phyloP scores from a whole-genome alignment of 2,888 invertebrate species.

The Pammene fasciana region DNA sequence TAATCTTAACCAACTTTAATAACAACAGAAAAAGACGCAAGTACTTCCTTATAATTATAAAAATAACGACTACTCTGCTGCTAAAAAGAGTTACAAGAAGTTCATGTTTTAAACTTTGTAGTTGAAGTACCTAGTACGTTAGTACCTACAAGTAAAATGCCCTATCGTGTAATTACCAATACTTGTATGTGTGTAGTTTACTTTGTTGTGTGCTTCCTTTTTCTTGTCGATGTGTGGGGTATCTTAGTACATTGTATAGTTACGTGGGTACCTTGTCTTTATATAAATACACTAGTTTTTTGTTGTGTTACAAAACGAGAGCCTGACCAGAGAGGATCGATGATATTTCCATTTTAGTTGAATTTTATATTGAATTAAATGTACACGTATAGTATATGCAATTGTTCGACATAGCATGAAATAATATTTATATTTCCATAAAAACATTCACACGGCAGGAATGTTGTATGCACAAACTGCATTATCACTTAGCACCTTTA shows the following conservation, averaged over 20 bases:
- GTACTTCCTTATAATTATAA: background rate
- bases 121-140: background rate
- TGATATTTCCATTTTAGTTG: background rate
- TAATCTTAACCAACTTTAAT: background rate
- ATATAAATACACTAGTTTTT: constrained; percentile 18
- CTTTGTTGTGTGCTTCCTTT: constrained; percentile 32
- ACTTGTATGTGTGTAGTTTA: constrained; percentile 35
- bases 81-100: constrained; percentile 34
- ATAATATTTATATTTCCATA: background rate
- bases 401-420: background rate
- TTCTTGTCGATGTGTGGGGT: constrained; percentile 33
- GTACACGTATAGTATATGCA: no score
- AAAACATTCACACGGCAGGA: background rate
- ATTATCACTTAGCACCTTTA: constrained; percentile 22
- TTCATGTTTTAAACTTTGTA: constrained; percentile 31
- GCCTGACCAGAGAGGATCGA: background rate
- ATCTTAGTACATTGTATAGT: constrained; percentile 30
- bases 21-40: background rate
- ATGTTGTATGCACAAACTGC: constrained; percentile 19
- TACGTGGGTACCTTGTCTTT: background rate
- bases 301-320: constrained; percentile 4
- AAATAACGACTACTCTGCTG: constrained; percentile 14
- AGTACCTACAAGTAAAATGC: constrained; percentile 34
- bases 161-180: constrained; percentile 37
- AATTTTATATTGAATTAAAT: background rate